These are phyloP conservation scores for Microctonus hyperodae DNA, from an alignment of 2,888 invertebrate genomes.

Conservation along the genomic window DNA sequence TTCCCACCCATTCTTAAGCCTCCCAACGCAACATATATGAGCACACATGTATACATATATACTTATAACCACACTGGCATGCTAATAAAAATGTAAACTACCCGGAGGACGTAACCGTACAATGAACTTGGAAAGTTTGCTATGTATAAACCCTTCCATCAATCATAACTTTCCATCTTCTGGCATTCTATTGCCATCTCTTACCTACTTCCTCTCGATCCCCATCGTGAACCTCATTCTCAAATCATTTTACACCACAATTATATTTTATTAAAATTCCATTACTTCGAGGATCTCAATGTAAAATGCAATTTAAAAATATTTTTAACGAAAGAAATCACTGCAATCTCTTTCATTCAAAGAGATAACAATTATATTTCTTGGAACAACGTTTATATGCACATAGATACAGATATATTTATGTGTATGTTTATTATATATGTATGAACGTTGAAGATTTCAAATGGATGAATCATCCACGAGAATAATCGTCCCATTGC, in stretches of 20 bases:
- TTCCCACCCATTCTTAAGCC: constrained; percentile 18
- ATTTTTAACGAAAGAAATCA: not conserved
- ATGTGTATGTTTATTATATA: not conserved
- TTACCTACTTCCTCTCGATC: not conserved
- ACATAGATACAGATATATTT: not conserved
- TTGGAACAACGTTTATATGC: not conserved
- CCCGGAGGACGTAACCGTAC: constrained; percentile 27
- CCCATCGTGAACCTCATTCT: not conserved
- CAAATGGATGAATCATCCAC: constrained; percentile 11
- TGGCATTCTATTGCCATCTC: not conserved
- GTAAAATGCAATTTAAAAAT: not conserved
- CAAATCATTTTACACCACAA: not conserved
- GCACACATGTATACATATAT: not conserved
- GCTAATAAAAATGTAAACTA: constrained; percentile 43
- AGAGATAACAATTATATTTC: constrained; percentile 7
- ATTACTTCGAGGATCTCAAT: not conserved
- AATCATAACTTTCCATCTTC: constrained; percentile 28
- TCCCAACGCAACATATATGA: constrained; percentile 4
- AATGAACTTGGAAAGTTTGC: constrained; percentile 21
- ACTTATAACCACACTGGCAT: constrained; percentile 18
- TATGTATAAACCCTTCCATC: constrained; percentile 22
- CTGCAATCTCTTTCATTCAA: not conserved
- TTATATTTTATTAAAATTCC: not conserved
- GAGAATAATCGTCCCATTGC: constrained; percentile 6
- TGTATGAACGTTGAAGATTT: not conserved